Conservation (phyloP, 2,888 invertebrate genomes). For the Tetranychus piercei region DNA sequence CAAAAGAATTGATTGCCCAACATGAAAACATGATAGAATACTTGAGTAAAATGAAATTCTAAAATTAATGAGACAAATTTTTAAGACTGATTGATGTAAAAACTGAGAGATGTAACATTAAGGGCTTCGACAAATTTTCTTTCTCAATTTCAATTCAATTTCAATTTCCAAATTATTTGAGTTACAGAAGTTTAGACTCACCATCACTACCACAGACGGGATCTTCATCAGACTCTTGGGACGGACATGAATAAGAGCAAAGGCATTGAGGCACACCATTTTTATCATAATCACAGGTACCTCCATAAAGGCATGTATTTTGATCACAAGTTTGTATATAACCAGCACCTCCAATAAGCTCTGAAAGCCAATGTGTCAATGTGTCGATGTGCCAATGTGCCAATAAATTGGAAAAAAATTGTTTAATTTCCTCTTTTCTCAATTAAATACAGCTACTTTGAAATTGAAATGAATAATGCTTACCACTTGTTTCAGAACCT, state of each 20-base stretch:
- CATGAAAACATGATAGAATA: too few relatives aligned
- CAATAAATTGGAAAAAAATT: too few relatives aligned
- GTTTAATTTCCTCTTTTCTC: background rate
- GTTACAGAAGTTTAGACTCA: constrained; percentile 37
- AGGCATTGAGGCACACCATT: constrained; percentile 59
- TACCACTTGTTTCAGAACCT: background rate
- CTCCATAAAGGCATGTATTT: constrained; percentile 42
- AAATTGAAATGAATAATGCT: background rate
- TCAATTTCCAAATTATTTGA: too few relatives aligned
- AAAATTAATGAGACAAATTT: too few relatives aligned
- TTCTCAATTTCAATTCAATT: too few relatives aligned
- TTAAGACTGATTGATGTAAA: too few relatives aligned
- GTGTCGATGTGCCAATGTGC: background rate
- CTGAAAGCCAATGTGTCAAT: background rate
- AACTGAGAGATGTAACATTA: too few relatives aligned
- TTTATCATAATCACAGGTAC: constrained; percentile 46
- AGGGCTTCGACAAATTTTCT: too few relatives aligned
- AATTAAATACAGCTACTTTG: background rate
- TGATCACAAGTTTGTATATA: constrained; percentile 30
- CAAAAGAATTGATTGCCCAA: too few relatives aligned
- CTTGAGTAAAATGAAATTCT: too few relatives aligned
- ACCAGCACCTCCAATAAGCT: constrained; percentile 36
- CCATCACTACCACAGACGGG: constrained; percentile 72
- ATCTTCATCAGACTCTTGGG: constrained; percentile 40
- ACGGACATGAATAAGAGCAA: constrained; percentile 57